Conservation (phyloP, 2,113 vertebrate genomes). For the Herpetotheres cachinnans region DNA sequence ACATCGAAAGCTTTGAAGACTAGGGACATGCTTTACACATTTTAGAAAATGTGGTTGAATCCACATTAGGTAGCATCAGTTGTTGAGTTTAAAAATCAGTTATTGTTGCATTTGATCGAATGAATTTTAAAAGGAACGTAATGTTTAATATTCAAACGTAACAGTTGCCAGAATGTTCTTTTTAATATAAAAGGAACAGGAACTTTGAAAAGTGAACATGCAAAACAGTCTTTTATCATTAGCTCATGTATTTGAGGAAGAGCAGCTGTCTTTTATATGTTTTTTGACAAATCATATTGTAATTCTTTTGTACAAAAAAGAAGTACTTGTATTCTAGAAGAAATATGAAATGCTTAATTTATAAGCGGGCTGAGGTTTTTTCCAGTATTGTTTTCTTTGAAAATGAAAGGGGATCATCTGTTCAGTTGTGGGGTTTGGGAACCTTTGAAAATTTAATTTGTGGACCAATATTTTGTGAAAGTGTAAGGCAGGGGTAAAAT, state of each 20-base stretch:
- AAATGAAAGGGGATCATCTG: constrained; percentile 83
- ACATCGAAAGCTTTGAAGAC: constrained; percentile 76
- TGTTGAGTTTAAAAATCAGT: constrained; percentile 71
- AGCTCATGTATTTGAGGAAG: constrained; percentile 84
- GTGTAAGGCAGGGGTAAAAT: constrained; percentile 76
- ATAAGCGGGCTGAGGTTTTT: constrained; percentile 85
- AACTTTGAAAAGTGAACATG: constrained; percentile 75
- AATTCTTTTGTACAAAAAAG: constrained; percentile 89
- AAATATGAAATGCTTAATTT: constrained; percentile 88
- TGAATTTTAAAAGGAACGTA: constrained; percentile 74
- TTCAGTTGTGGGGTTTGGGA: constrained; percentile 76
- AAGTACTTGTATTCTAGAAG: constrained; percentile 87
- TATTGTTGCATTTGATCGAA: constrained; percentile 71
- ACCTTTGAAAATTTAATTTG: constrained; percentile 83
- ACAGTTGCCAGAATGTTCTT: constrained; percentile 79
- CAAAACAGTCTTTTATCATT: constrained; percentile 83
- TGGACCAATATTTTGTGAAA: constrained; percentile 91
- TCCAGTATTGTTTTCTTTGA: constrained; percentile 82
- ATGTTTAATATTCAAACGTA: constrained; percentile 75
- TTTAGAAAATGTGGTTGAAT: constrained; percentile 63
- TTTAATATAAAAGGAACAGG: constrained; percentile 76
- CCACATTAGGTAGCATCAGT: constrained; percentile 73
- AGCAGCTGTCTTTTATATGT: constrained; percentile 89
- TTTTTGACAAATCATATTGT: constrained; percentile 90
- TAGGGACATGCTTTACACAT: constrained; percentile 64